These are phyloP conservation scores for Iguana delicatissima DNA, from an alignment of 2,797 vertebrate genomes.

Conservation along the genomic window DNA sequence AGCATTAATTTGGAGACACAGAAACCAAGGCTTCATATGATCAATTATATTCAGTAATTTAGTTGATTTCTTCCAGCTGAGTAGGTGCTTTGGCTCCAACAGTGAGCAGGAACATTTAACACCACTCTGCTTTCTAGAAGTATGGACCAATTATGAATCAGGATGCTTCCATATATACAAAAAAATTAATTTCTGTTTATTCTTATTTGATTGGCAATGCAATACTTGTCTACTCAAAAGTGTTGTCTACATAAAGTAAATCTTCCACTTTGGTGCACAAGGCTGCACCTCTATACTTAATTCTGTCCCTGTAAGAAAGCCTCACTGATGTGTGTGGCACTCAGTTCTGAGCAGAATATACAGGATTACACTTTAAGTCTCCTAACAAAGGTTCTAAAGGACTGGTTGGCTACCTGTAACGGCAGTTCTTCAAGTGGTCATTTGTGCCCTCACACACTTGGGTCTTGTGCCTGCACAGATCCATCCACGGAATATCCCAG, in stretches of 20 bases:
- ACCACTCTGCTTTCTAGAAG: conserved; percentile 60
- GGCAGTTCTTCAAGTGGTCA: too few relatives aligned
- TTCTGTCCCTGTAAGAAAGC: too few relatives aligned
- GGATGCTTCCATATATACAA: conserved; percentile 33
- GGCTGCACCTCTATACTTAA: too few relatives aligned
- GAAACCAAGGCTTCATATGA: conserved; percentile 77
- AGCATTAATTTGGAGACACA: conserved; percentile 80
- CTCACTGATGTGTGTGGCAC: too few relatives aligned
- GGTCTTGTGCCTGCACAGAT: too few relatives aligned
- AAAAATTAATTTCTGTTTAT: background rate
- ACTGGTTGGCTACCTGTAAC: too few relatives aligned
- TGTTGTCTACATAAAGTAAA: background rate
- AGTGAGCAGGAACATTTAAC: conserved; percentile 53
- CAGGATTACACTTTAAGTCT: too few relatives aligned
- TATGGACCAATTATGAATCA: conserved; percentile 53
- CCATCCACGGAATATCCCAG: too few relatives aligned
- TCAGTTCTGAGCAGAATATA: too few relatives aligned
- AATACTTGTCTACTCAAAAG: conserved; percentile 8
- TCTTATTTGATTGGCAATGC: background rate
- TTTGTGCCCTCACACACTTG: too few relatives aligned
- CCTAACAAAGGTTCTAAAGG: too few relatives aligned
- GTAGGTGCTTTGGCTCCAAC: conserved; percentile 71
- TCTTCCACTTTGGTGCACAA: too few relatives aligned
- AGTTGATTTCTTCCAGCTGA: conserved; percentile 72
- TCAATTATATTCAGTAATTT: conserved; percentile 77